Evolutionary conservation across 2,888 invertebrate species (phyloP).

Genomic region (Apamea crenata): DNA sequence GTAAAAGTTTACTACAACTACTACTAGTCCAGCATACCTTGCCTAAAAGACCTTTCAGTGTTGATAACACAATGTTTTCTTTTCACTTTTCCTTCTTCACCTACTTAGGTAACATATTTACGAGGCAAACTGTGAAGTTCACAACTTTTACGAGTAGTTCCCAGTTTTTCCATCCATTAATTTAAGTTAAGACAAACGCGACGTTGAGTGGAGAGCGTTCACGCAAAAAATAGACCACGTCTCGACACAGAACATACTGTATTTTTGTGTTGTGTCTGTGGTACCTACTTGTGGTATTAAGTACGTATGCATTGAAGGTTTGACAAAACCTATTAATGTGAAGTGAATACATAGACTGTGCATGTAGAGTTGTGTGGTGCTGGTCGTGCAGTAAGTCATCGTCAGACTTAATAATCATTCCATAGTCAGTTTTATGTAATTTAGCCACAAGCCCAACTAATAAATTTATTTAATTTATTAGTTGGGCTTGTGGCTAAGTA

Average conservation of each 20-base stretch:
- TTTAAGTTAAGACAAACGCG: slow-evolving; percentile 54
- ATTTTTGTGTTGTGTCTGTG: slow-evolving; percentile 34
- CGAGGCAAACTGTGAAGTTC: slow-evolving; percentile 24
- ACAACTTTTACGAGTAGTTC: slow-evolving; percentile 32
- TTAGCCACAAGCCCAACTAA: no score
- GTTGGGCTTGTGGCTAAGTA: no score
- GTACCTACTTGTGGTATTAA: background rate
- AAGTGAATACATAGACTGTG: background rate
- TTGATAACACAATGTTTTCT: background rate
- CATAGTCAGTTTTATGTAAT: background rate
- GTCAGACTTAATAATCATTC: background rate
- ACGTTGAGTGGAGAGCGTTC: slow-evolving; percentile 35
- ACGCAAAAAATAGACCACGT: slow-evolving; percentile 35
- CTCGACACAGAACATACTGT: slow-evolving; percentile 26
- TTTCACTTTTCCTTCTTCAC: background rate
- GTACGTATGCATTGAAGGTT: background rate
- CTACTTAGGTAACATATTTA: slow-evolving; percentile 15
- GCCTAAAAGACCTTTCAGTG: background rate
- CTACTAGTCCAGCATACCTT: background rate
- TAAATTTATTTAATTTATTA: no score
- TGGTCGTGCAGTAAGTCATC: background rate
- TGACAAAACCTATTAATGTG: background rate
- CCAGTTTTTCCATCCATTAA: slow-evolving; percentile 58
- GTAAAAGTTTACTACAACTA: background rate
- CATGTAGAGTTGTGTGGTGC: background rate